Evolutionary conservation across 2,797 vertebrate species (phyloP).

Genomic region (Argentina silus): DNA sequence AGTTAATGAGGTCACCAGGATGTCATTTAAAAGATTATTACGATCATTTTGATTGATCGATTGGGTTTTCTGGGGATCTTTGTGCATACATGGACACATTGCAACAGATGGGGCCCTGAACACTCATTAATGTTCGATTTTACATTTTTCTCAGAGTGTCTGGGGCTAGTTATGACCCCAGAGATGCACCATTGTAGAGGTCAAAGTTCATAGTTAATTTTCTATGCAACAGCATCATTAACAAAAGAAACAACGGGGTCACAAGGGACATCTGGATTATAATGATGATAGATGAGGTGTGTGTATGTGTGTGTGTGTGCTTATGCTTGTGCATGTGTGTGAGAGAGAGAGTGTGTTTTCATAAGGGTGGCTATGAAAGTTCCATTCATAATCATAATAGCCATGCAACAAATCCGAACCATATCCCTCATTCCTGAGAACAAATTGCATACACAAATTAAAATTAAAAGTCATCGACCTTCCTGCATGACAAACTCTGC

Average conservation of each 20-base stretch:
- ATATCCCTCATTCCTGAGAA: too few relatives aligned
- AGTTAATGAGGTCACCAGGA: slow-evolving; percentile 45
- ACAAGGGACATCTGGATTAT: background rate
- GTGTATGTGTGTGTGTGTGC: slow-evolving; percentile 5
- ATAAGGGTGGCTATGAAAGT: background rate
- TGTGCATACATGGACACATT: background rate
- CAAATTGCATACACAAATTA: too few relatives aligned
- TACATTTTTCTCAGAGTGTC: background rate
- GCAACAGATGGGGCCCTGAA: background rate
- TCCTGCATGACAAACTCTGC: too few relatives aligned
- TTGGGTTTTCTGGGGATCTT: too few relatives aligned
- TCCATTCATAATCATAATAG: background rate
- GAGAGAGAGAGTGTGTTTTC: background rate
- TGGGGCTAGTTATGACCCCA: background rate
- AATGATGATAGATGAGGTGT: slow-evolving; percentile 37
- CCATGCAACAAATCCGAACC: background rate
- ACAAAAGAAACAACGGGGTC: slow-evolving; percentile 15
- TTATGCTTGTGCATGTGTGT: background rate
- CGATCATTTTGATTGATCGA: too few relatives aligned
- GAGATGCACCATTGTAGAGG: slow-evolving; percentile 3
- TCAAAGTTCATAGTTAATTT: slow-evolving; percentile 38
- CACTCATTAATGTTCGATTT: too few relatives aligned
- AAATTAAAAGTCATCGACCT: too few relatives aligned
- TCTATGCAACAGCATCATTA: slow-evolving; percentile 35
- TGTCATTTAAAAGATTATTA: background rate